Evolutionary conservation across 2,797 vertebrate species (phyloP).

Genomic region (Eulemur rubriventer): DNA sequence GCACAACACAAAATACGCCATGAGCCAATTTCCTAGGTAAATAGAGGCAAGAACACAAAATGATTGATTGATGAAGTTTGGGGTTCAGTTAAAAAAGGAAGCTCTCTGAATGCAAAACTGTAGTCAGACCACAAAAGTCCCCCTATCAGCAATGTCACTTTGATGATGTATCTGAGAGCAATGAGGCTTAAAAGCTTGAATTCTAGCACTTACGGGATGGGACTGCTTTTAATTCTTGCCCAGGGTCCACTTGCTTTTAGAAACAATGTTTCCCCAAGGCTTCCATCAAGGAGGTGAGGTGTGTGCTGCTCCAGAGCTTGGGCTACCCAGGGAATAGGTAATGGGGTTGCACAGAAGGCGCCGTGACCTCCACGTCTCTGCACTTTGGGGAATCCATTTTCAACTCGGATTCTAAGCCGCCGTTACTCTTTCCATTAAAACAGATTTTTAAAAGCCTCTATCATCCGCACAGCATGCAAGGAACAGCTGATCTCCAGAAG

Average conservation of each 20-base stretch:
- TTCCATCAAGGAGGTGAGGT: neutral
- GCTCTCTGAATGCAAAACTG: neutral
- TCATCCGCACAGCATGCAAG: neutral
- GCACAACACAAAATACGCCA: neutral
- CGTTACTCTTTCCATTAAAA: constrained; percentile 12
- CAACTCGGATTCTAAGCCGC: neutral
- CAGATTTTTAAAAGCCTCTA: neutral
- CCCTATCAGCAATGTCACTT: neutral
- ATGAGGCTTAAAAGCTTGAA: constrained; percentile 33
- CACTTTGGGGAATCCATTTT: constrained; percentile 48
- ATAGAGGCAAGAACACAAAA: neutral
- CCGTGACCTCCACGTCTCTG: neutral
- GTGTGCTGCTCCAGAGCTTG: neutral
- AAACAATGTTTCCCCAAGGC: constrained; percentile 36
- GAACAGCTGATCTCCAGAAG: neutral
- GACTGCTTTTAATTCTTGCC: constrained; percentile 50
- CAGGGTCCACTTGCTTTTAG: neutral
- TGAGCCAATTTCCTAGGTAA: neutral
- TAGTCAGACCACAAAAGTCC: neutral
- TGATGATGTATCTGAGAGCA: neutral
- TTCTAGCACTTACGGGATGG: constrained; percentile 6
- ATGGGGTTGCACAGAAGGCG: neutral
- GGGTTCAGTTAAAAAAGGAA: neutral
- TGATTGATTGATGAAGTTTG: neutral
- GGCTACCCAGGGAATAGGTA: constrained; percentile 10